Conservation (phyloP, 2,888 invertebrate genomes). For the Pachliopta kotzebuea region DNA sequence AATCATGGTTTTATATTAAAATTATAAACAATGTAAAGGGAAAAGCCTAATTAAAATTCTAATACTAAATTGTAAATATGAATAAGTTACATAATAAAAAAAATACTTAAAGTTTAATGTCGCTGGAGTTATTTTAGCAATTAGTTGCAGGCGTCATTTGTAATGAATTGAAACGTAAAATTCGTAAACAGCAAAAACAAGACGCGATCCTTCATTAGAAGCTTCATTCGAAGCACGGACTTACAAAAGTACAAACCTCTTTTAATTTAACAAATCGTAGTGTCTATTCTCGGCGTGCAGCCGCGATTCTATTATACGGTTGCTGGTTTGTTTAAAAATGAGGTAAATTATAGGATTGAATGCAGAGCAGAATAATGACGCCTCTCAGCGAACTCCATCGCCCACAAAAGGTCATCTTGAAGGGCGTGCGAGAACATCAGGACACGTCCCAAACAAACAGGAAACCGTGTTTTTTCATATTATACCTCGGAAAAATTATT, state of each 20-base stretch:
- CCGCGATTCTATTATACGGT: conserved; percentile 37
- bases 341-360: conserved; percentile 66
- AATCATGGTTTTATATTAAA: too few species aligned
- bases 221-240: background rate
- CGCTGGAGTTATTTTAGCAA: background rate
- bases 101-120: too few species aligned
- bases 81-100: too few species aligned
- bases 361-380: conserved; percentile 65
- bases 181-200: background rate
- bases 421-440: conserved; percentile 43
- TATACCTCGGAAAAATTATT: too few species aligned
- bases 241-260: conserved; percentile 24
- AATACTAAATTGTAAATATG: too few species aligned
- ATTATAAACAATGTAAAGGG: too few species aligned
- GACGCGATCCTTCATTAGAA: conserved; percentile 1
- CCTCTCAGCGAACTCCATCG: conserved; percentile 58
- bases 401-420: conserved; percentile 71
- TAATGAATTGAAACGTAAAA: conserved; percentile 4
- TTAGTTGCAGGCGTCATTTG: background rate
- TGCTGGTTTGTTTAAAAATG: conserved; percentile 52
- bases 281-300: conserved; percentile 35
- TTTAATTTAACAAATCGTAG: conserved; percentile 34
- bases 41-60: too few species aligned
- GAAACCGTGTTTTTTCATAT: too few species aligned
- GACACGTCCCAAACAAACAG: conserved; percentile 37